Percentiles rank a stretch among this genome's conserved stretches.
Evolutionary conservation across 2,113 vertebrate genomes (phyloP).

Genomic region (Cyprinodon brontotheroides): DNA sequence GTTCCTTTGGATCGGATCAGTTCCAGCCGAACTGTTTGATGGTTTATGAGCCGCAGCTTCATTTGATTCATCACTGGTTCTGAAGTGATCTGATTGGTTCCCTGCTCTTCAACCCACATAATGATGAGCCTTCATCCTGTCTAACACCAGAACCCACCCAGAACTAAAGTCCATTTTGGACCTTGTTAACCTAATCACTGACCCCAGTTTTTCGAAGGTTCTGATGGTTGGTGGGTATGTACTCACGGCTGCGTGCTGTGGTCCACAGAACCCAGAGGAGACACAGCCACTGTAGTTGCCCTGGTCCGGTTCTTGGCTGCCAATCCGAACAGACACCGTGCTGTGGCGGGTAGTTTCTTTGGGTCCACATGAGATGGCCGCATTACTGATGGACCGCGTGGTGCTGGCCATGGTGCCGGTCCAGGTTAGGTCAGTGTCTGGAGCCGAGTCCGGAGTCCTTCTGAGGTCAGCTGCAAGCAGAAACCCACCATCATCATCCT

Average conservation of each 20-base stretch:
- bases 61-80: too few relatives aligned
- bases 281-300: background rate
- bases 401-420: background rate
- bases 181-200: background rate
- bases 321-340: background rate
- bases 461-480: conserved; percentile 56
- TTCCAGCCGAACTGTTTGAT: too few relatives aligned
- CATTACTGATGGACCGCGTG: background rate
- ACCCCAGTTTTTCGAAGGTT: background rate
- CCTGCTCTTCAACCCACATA: too few relatives aligned
- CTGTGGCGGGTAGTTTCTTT: background rate
- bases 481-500: conserved; percentile 61
- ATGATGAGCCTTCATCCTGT: too few relatives aligned
- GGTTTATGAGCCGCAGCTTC: too few relatives aligned
- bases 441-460: conserved; percentile 35
- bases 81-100: too few relatives aligned
- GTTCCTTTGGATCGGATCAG: too few relatives aligned
- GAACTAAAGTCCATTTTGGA: too few relatives aligned
- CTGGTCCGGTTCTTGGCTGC: background rate
- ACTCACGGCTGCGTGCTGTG: conserved; percentile 45
- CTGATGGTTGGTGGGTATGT: background rate
- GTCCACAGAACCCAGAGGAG: background rate
- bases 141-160: too few relatives aligned
- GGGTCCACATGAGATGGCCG: background rate
- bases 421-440: conserved; percentile 5